These are phyloP conservation scores for Temnothorax nylanderi DNA, from an alignment of 1,140 invertebrate genomes.

Conservation along the genomic window DNA sequence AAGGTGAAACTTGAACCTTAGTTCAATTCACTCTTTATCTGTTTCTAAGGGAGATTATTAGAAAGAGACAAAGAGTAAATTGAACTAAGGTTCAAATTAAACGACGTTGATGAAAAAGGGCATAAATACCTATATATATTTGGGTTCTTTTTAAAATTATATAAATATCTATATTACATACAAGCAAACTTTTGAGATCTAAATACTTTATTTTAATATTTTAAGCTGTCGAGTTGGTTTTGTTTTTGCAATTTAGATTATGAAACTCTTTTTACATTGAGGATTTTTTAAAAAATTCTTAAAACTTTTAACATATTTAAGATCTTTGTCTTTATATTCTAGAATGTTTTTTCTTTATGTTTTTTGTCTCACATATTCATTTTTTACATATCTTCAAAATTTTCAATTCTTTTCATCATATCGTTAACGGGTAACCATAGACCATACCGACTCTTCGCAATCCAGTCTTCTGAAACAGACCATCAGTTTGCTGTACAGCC, in stretches of 20 bases:
- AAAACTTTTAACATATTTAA: not conserved
- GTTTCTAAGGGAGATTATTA: no score
- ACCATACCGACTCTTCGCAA: not conserved
- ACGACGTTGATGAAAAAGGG: no score
- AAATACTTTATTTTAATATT: not conserved
- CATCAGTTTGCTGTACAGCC: not conserved
- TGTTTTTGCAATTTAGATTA: not conserved
- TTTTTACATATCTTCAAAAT: not conserved
- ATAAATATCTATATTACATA: not conserved
- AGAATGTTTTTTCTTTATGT: not conserved
- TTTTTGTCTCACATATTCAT: not conserved
- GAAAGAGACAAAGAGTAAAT: no score
- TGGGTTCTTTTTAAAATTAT: not conserved
- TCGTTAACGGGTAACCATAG: not conserved
- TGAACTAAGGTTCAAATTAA: no score
- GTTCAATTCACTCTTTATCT: no score
- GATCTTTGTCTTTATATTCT: not conserved
- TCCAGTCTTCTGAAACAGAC: not conserved
- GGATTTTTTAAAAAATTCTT: not conserved
- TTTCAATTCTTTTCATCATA: not conserved
- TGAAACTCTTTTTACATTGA: not conserved
- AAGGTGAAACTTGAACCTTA: no score
- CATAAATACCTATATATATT: not conserved
- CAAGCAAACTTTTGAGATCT: not conserved
- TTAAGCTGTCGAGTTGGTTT: not conserved